A percentile compares a stretch with the other conserved stretches of the same genome.
Conservation (phyloP, 1,140 invertebrate species). For the Hyposmocoma kahamanoa region DNA sequence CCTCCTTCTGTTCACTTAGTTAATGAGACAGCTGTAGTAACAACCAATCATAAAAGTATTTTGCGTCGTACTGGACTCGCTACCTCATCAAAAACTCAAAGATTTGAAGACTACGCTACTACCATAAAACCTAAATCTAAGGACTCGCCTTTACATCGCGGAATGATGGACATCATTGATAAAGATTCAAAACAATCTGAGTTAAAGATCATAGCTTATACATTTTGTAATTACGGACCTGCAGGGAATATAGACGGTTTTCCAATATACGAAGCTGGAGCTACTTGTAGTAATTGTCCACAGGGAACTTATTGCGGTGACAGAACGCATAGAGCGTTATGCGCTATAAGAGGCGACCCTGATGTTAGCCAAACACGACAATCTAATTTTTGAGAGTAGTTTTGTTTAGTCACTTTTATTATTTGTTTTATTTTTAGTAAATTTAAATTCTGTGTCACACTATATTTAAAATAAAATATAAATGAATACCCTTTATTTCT, state of each 20-base stretch:
- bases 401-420: too few species aligned
- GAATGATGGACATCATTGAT: constrained; percentile 19
- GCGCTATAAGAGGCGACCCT: constrained; percentile 46
- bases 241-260: constrained; percentile 61
- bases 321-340: constrained; percentile 49
- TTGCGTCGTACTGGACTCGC: constrained; percentile 44
- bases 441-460: too few species aligned
- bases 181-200: constrained; percentile 26
- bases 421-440: too few species aligned
- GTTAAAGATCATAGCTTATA: constrained; percentile 47
- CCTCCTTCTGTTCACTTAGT: too few species aligned
- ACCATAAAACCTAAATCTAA: constrained; percentile 12
- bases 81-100: constrained; percentile 16
- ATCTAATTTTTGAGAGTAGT: too few species aligned
- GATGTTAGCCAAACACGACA: constrained; percentile 15
- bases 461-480: too few species aligned
- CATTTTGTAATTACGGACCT: constrained; percentile 63
- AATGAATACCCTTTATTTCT: too few species aligned
- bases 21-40: too few species aligned
- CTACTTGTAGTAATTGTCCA: constrained; percentile 50
- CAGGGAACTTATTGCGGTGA: constrained; percentile 49
- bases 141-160: constrained; percentile 44
- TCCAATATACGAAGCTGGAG: constrained; percentile 54
- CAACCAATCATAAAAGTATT: too few species aligned
- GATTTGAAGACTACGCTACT: constrained; percentile 34